phyloP scores from a whole-genome alignment of 2,797 vertebrate species.

The Paramormyrops hopkinsi region DNA sequence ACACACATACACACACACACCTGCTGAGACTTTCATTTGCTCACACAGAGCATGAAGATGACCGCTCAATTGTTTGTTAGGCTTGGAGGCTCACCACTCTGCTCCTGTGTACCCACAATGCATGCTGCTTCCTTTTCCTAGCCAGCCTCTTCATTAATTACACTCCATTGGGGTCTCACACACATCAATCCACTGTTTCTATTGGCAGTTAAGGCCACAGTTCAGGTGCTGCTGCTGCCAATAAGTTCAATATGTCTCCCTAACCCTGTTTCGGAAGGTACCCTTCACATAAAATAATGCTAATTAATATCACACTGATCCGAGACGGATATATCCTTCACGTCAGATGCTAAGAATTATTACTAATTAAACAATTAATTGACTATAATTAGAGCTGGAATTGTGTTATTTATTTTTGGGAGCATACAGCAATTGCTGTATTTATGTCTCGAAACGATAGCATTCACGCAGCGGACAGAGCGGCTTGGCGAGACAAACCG shows the following conservation, averaged over 20 bases:
- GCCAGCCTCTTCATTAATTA: conserved; percentile 1
- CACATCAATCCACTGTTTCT: not conserved
- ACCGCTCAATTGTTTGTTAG: not conserved
- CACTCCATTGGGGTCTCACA: not conserved
- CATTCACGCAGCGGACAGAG: not conserved
- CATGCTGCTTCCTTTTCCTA: not conserved
- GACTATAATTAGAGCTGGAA: not conserved
- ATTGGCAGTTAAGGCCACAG: not conserved
- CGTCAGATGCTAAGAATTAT: not conserved
- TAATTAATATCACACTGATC: conserved; percentile 9
- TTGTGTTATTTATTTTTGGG: not conserved
- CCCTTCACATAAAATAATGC: not conserved
- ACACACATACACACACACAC: not conserved
- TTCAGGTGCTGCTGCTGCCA: not conserved
- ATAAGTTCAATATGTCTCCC: not conserved
- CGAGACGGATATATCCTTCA: not conserved
- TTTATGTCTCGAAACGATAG: not conserved
- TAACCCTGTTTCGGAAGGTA: not conserved
- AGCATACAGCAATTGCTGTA: not conserved
- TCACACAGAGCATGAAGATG: not conserved
- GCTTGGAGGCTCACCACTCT: not conserved
- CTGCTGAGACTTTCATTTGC: not conserved
- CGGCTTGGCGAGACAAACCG: not conserved
- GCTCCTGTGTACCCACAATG: not conserved
- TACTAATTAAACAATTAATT: not conserved